Percentiles rank a stretch among this genome's conserved stretches.
phyloP scores from a whole-genome alignment of 2,113 vertebrate genomes.

The Cochlearius cochlearius region DNA sequence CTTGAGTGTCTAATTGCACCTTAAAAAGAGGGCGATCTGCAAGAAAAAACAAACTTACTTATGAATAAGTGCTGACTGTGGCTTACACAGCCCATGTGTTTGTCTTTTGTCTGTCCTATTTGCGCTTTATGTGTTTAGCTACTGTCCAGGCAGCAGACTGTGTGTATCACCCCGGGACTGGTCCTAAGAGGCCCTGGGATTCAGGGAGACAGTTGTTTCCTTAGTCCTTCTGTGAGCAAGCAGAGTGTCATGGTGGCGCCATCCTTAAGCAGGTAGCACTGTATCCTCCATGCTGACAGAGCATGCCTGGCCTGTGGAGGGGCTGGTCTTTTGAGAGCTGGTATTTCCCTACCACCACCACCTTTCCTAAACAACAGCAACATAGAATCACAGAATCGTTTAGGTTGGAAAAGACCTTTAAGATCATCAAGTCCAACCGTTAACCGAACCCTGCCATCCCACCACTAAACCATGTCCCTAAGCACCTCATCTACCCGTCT shows the following conservation, averaged over 20 bases:
- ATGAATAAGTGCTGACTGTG: neutral
- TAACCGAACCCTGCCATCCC: too few relatives aligned
- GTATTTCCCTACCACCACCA: neutral
- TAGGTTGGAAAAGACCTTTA: too few relatives aligned
- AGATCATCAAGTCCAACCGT: too few relatives aligned
- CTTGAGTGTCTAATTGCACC: neutral
- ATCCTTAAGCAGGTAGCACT: neutral
- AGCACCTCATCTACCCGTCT: too few relatives aligned
- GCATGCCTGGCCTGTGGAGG: rapidly evolving
- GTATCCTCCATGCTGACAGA: neutral
- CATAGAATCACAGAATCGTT: neutral
- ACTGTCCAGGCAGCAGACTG: neutral
- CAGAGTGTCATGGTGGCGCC: neutral
- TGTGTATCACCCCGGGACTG: neutral
- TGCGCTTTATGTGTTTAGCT: neutral
- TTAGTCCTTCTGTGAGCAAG: neutral
- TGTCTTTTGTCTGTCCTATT: neutral
- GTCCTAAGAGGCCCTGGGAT: neutral
- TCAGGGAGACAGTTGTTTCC: neutral
- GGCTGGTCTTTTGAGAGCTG: neutral
- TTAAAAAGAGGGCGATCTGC: neutral
- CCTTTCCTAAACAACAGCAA: neutral
- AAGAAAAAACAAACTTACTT: neutral
- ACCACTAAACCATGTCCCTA: too few relatives aligned
- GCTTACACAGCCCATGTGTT: neutral